Base-by-base conservation (phyloP, 2,797 vertebrate species). In the Erethizon dorsatum region DNA sequence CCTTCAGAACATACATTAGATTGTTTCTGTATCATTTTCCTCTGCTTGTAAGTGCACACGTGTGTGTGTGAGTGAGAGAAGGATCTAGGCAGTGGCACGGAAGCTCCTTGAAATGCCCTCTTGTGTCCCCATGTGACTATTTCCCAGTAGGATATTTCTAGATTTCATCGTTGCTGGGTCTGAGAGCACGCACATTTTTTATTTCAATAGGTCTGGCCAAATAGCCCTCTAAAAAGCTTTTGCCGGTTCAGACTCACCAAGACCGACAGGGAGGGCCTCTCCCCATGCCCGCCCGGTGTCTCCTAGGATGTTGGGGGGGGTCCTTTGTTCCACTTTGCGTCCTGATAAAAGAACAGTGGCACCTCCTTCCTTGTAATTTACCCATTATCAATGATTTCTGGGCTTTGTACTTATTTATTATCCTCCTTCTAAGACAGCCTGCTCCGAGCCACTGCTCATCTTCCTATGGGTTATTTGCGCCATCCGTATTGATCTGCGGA, bases 71-170 rank as follows among this genome's bases (percentile, higher is more conserved):
- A 22, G 50, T 67, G 52, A 22, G 50, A 63, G 56, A 65, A 52
- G 18, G 24, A 54, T 94, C 67, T 54, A 80, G 86, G 71, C 2
- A 0, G 54, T 41, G 22, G 28, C 54, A n/a, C 45, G 79, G 73
- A 88, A 88, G 78, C 92, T 85, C 95, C 88, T 96, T 95, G 90
- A 95, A 96, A 80, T 91, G 92, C 73, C 94, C 75, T 93, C 85
- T 56, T 12, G 5, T 33, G 92, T 95, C 47, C 79, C 87, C 9
- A n/a, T 26, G 84, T 91, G 94, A 85, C 91, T 56, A 0, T 85
- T 96, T 91, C 93, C 93, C 89, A 13, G 52, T 75, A 92, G 92
- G 88, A 69, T 95, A 83, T 88, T 96, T 97, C 95, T 93, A 88
- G 91, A 88, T 85, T 86, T 90, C 75, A 41, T 97, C 95, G 61